A percentile compares a stretch with the other conserved stretches of the same genome.
Conservation (phyloP, 2,888 invertebrate genomes). For the Aquatica leii region DNA sequence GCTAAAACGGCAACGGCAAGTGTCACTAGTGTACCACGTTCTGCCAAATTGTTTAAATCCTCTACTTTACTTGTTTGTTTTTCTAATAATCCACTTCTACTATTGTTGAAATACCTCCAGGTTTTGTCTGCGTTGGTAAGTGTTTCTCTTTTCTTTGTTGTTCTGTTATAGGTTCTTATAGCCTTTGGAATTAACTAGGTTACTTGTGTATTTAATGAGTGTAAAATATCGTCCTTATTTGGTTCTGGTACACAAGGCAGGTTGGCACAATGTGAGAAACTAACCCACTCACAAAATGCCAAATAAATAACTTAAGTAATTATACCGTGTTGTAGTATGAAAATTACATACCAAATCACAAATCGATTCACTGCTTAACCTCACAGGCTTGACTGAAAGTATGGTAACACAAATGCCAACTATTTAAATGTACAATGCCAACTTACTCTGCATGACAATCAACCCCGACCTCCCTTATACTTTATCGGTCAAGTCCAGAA, state of each 20-base stretch:
- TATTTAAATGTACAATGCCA: too few species aligned
- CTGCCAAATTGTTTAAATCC: not conserved
- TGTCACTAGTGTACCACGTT: not conserved
- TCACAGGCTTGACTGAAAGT: too few species aligned
- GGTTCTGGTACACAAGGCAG: not conserved
- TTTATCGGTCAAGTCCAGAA: too few species aligned
- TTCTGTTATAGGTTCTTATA: not conserved
- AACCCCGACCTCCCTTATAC: too few species aligned
- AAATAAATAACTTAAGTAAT: not conserved
- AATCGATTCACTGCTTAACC: too few species aligned
- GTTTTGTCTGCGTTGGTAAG: not conserved
- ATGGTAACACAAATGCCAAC: too few species aligned
- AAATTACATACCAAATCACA: too few species aligned
- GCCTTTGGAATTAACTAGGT: not conserved
- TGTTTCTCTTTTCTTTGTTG: not conserved
- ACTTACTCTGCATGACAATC: too few species aligned
- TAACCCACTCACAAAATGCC: not conserved
- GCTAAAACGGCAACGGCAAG: conserved; percentile 3
- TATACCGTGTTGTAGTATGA: not conserved
- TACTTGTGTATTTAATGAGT: not conserved
- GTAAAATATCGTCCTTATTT: not conserved
- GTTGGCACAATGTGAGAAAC: not conserved
- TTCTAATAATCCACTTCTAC: not conserved
- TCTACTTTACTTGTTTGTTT: not conserved
- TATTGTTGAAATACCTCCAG: conserved; percentile 4